Base-by-base conservation (phyloP, 1,140 invertebrate genomes). In the Notospermus geniculatus region DNA sequence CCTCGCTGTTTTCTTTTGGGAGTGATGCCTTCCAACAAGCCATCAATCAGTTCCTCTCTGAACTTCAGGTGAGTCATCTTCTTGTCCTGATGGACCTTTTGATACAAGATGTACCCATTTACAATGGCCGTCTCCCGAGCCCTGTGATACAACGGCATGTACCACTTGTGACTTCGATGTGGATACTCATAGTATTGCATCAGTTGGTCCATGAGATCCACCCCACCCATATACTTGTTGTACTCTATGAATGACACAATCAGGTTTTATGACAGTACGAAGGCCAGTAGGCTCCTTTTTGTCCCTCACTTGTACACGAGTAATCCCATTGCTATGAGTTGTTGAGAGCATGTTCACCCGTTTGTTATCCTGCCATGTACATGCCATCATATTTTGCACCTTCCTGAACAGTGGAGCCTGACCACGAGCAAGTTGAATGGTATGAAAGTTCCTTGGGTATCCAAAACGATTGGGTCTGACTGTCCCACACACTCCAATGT, bases 401-500 rank as follows among this genome's bases (percentile, higher is more conserved):
- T 46, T 30, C 58, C 45, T 53, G 45, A 64, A 64, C 13, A 53
- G 54, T 19, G 63, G 59, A 22, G 28, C 52, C 53, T 64, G 57
- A 29, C 63, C 57, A 43, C 59, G 54, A 22, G 23, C 22, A 30
- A 60, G 59, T 2, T n/a, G 32, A 19, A n/a, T 4, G 27, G 43
- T 50, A 30, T 50, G 30, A 1, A 56, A 13, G 17, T 56, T 54
- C 28, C 1, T 5, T 1, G 58, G 63, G 30, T 55, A 55, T 25
- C 22, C 53, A 36, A 54, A 56, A 22, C 63, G 39, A 22, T 55
- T 53, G 2, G 52, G 32, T 27, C 55, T 64, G 1, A 60, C 63
- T 50, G 63, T 64, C 22, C 58, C 57, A 56, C 57, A 60, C 7
- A 54, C 57, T n/a, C 63, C 63, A n/a, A 57, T 60, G n/a, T 54